A percentile compares a stretch with the other conserved stretches of the same genome.
phyloP scores from a whole-genome alignment of 92 coral and sea anemone species.

The Metridium senile region DNA sequence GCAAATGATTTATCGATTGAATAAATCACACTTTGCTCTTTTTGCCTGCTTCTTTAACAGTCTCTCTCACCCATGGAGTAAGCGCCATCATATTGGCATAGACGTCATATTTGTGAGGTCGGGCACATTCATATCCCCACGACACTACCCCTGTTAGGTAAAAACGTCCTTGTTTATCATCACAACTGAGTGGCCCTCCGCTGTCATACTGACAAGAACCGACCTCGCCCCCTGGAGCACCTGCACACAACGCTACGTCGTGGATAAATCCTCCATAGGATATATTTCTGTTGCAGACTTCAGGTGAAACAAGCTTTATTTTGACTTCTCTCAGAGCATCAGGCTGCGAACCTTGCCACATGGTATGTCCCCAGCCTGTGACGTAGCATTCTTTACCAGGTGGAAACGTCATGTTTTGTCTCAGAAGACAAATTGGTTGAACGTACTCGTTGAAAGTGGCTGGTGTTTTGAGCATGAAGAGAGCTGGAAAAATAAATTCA shows the following conservation, averaged over 20 bases:
- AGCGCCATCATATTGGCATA: slow-evolving; percentile 77
- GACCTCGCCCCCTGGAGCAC: slow-evolving; percentile 75
- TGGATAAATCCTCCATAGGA: slow-evolving; percentile 82
- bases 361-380: slow-evolving; percentile 84
- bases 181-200: slow-evolving; percentile 85
- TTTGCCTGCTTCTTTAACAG: too few relatives aligned
- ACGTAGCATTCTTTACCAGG: slow-evolving; percentile 68
- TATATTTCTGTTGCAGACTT: slow-evolving; percentile 56
- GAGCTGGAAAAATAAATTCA: slow-evolving; percentile 45
- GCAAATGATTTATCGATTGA: too few relatives aligned
- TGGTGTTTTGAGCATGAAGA: slow-evolving; percentile 52
- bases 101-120: slow-evolving; percentile 88
- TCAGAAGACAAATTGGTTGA: slow-evolving; percentile 70
- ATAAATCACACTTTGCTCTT: too few relatives aligned
- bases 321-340: slow-evolving; percentile 72
- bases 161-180: slow-evolving; percentile 33
- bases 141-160: slow-evolving; percentile 85
- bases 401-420: slow-evolving; percentile 45
- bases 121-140: slow-evolving; percentile 90
- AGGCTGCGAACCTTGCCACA: slow-evolving; percentile 52
- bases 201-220: slow-evolving; percentile 94
- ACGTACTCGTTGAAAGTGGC: slow-evolving; percentile 46
- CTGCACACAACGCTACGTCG: slow-evolving; percentile 83
- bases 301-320: slow-evolving; percentile 66
- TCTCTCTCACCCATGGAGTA: slow-evolving; percentile 70